Evolutionary conservation across 2,888 invertebrate species (phyloP).

Genomic region (Unio delphinus): DNA sequence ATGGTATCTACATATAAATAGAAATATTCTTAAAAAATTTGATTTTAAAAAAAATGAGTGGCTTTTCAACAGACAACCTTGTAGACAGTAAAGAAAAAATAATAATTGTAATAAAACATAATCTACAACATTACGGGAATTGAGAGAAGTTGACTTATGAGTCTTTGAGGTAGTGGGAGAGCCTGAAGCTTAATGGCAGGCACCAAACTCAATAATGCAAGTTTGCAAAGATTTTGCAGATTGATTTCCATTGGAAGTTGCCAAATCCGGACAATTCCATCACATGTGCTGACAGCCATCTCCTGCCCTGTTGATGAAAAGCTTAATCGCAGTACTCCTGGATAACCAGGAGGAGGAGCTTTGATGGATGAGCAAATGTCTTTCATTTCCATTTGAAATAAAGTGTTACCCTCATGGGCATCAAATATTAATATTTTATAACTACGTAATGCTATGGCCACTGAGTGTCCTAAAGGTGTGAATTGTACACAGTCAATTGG

Average conservation of each 20-base stretch:
- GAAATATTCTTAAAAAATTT: too few relatives aligned
- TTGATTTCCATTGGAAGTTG: conserved; percentile 38
- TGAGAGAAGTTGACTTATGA: conserved; percentile 22
- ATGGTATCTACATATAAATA: too few relatives aligned
- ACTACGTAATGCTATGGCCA: conserved; percentile 44
- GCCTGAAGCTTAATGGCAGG: conserved; percentile 32
- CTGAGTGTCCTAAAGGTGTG: conserved; percentile 32
- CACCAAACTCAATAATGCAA: conserved; percentile 37
- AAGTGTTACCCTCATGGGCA: conserved; percentile 18
- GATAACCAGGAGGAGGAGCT: conserved; percentile 22
- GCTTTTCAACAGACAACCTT: too few relatives aligned
- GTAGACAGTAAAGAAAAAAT: too few relatives aligned
- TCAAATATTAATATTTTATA: conserved; percentile 39
- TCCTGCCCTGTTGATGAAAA: conserved; percentile 53
- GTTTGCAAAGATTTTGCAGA: conserved; percentile 51
- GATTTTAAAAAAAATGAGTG: too few relatives aligned
- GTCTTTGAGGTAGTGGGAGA: conserved; percentile 45
- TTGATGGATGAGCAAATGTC: conserved; percentile 23
- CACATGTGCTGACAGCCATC: conserved; percentile 46
- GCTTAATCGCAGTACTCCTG: conserved; percentile 42
- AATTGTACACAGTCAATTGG: conserved; percentile 46
- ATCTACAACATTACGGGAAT: conserved; percentile 11
- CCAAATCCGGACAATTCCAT: conserved; percentile 56
- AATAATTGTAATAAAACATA: too few relatives aligned
- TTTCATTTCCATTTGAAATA: conserved; percentile 40